Evolutionary conservation across 2,888 invertebrate species (phyloP), one percentile per base, ranked within the genome.

Genomic region (Prosopocoilus inquinatus): DNA sequence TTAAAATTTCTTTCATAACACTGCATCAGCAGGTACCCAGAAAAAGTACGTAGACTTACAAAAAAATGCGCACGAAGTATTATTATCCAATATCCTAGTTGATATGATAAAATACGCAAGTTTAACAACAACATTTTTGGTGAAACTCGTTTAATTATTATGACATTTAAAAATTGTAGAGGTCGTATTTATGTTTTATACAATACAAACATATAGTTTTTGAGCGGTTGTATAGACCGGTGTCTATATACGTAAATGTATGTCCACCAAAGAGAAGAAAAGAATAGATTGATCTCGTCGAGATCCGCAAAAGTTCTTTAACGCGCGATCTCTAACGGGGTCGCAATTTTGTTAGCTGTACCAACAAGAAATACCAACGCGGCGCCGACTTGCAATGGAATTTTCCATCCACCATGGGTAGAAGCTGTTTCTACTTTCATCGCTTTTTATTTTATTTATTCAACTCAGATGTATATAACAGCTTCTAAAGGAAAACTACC

Each of bases 1-100:
- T 41, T 41, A 41, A 41, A 41, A 41, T 15, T 41, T 13, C 41
- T 15, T 41, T 41, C 41, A 41, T 41, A 41, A 41, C 41, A 41
- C 16, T 41, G 12, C 41, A 41, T 41, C 41, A 41, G 41, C 41
- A 41, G 16, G 16, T 15, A 41, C 15, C 13, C 12, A 13, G 41
- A n/a, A 41, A 41, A 15, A 15, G 41, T 15, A n/a, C 41, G 41
- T 28, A 28, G 20, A 28, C 20, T 28, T 28, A 28, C 5, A 28
- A 28, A 28, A 28, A 28, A 28, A 28, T 28, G 3, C 20, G 20
- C 20, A 5, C 20, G 20, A 28, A 28, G 20, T 2, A 28, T 28
- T 28, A 28, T 28, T 28, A 28, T 28, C 20, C 20, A 28, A 28
- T 28, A 28, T 28, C 20, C 20, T 28, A n/a, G 4, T 28, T 28